Percentiles rank a stretch among this genome's conserved stretches.
These are phyloP conservation scores for Galerucella pusilla DNA, from an alignment of 2,888 invertebrate species.

Conservation along the genomic window DNA sequence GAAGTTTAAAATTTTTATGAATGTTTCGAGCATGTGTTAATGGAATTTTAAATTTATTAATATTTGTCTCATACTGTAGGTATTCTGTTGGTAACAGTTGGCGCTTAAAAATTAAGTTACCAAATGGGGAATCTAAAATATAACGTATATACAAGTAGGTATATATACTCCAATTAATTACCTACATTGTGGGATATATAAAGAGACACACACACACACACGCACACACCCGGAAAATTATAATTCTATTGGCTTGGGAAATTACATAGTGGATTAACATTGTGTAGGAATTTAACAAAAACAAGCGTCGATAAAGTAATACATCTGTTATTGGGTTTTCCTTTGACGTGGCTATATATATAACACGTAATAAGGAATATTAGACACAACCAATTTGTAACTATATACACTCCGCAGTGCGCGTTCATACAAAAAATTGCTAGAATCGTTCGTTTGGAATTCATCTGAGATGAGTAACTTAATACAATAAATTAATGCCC, in stretches of 20 bases:
- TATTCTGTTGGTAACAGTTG: background rate
- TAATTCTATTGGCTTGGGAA: constrained; percentile 8
- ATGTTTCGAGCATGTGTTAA: constrained; percentile 3
- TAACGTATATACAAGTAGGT: background rate
- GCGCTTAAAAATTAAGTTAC: constrained; percentile 7
- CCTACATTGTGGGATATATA: background rate
- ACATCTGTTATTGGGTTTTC: constrained; percentile 2
- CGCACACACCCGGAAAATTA: constrained; percentile 8
- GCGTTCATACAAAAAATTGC: constrained; percentile 30
- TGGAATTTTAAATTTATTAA: constrained; percentile 11
- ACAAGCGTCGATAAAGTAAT: background rate
- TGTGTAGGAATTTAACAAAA: background rate
- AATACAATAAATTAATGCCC: constrained; percentile 33
- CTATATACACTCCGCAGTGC: constrained; percentile 17
- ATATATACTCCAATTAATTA: background rate
- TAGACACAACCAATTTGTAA: constrained; percentile 20
- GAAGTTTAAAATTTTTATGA: constrained; percentile 3
- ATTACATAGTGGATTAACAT: constrained; percentile 6
- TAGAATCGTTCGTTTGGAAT: constrained; percentile 34
- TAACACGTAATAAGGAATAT: background rate
- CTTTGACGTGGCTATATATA: background rate
- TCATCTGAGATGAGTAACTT: constrained; percentile 27
- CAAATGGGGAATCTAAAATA: constrained; percentile 7
- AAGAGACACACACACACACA: no score
- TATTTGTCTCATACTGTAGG: background rate